A percentile compares a stretch with the other conserved stretches of the same genome.
Evolutionary conservation across 2,113 vertebrate species (phyloP).

Genomic region (Oryzias melastigma): DNA sequence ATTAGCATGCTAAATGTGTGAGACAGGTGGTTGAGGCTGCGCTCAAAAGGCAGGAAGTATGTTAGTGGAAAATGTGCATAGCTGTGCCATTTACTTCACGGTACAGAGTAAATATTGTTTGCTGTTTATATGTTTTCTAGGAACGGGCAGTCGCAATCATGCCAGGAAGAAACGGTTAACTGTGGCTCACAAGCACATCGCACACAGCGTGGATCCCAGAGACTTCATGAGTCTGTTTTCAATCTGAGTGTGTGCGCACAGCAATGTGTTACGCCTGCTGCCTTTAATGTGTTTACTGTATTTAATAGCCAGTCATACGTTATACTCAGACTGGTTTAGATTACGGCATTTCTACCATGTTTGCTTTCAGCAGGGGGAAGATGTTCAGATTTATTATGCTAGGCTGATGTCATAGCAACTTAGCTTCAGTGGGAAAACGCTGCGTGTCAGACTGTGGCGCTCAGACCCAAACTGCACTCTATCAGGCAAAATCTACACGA

Average conservation of each 20-base stretch:
- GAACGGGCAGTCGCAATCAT: constrained; percentile 53
- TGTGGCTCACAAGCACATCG: constrained; percentile 48
- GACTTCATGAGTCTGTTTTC: constrained; percentile 58
- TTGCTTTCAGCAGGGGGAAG: constrained; percentile 26
- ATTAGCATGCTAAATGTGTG: constrained; percentile 67
- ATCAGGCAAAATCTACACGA: background rate
- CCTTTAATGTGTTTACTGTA: constrained; percentile 52
- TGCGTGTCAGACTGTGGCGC: constrained; percentile 2
- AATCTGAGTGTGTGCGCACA: constrained; percentile 42
- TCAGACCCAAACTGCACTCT: constrained; percentile 1
- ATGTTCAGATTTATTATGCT: constrained; percentile 32
- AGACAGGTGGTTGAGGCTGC: constrained; percentile 68
- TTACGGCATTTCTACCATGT: constrained; percentile 20
- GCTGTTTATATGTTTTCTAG: constrained; percentile 58
- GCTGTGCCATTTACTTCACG: constrained; percentile 42
- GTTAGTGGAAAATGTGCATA: constrained; percentile 55
- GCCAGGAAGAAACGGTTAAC: constrained; percentile 48
- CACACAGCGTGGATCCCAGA: constrained; percentile 41
- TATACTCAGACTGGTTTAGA: constrained; percentile 31
- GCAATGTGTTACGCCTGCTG: constrained; percentile 53
- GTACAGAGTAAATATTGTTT: constrained; percentile 68
- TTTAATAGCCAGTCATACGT: constrained; percentile 34
- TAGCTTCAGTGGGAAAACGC: constrained; percentile 4
- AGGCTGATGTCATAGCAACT: constrained; percentile 28
- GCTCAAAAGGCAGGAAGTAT: constrained; percentile 57